Conservation (phyloP, 1,140 invertebrate genomes). For the Stegodyphus mimosarum region DNA sequence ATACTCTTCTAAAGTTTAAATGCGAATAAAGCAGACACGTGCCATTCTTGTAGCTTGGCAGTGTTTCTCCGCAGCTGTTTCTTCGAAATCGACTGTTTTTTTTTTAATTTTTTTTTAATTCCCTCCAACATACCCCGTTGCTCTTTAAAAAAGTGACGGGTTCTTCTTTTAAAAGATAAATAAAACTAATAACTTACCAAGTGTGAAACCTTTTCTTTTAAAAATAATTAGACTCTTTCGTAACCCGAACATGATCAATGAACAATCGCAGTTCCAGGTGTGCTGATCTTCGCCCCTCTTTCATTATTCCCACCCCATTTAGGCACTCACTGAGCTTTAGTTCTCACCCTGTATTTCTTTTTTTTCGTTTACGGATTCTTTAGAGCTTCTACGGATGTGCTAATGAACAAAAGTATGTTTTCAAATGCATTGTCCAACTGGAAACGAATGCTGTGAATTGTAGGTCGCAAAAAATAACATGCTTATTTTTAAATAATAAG, state of each 20-base stretch:
- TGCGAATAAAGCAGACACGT: no score
- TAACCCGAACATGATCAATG: slow-evolving; percentile 21
- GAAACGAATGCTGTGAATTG: no score
- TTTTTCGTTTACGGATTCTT: not conserved
- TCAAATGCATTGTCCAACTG: no score
- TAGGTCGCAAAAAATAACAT: no score
- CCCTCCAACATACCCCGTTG: no score
- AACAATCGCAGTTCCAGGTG: slow-evolving; percentile 16
- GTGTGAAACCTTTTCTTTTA: slow-evolving; percentile 11
- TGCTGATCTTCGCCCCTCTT: not conserved
- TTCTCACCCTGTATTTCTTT: not conserved
- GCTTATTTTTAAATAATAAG: no score
- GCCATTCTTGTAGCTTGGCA: no score
- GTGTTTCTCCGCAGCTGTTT: no score
- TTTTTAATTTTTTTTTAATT: no score
- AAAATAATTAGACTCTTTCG: slow-evolving; percentile 20
- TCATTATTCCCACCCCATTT: not conserved
- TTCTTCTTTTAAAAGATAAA: not conserved
- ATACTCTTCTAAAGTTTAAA: no score
- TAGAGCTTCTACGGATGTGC: not conserved
- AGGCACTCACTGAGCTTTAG: slow-evolving; percentile 1
- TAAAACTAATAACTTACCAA: not conserved
- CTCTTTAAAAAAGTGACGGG: not conserved
- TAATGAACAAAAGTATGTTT: no score
- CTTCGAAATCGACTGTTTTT: no score